These are phyloP conservation scores for Phaethon lepturus DNA, from an alignment of 2,113 vertebrate species.

Conservation along the genomic window DNA sequence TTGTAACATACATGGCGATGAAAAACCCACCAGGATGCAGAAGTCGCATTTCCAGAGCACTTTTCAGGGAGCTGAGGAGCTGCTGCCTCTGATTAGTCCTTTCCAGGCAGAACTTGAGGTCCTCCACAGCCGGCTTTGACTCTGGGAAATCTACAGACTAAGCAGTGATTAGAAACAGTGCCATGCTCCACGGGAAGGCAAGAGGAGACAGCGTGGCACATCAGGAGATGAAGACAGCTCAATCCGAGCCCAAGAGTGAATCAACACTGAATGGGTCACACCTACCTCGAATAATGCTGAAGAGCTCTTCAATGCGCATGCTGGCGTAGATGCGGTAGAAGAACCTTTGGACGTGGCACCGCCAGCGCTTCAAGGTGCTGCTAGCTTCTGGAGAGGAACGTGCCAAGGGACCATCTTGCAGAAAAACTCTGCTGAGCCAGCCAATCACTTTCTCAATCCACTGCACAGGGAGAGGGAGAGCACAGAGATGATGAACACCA, in stretches of 20 bases:
- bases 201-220: accelerated
- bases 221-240: neutral
- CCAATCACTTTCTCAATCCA: slow-evolving; percentile 94
- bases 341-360: slow-evolving; percentile 93
- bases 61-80: slow-evolving; percentile 91
- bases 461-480: slow-evolving; percentile 61
- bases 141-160: slow-evolving; percentile 90
- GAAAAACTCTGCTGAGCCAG: slow-evolving; percentile 93
- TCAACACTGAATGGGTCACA: neutral
- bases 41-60: slow-evolving; percentile 90
- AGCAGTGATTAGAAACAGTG: neutral
- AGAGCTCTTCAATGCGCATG: slow-evolving; percentile 97
- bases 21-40: slow-evolving; percentile 88
- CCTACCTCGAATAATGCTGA: slow-evolving; percentile 94
- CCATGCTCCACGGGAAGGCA: accelerated
- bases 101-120: slow-evolving; percentile 95
- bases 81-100: slow-evolving; percentile 94
- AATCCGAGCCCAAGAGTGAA: neutral
- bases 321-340: slow-evolving; percentile 95
- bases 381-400: slow-evolving; percentile 40
- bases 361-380: slow-evolving; percentile 87
- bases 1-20: accelerated
- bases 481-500: neutral
- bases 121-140: slow-evolving; percentile 93
- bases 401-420: slow-evolving; percentile 63